Percentiles rank a stretch among this genome's conserved stretches.
Conservation (phyloP, 2,113 vertebrate species). For the Onychostoma macrolepis region DNA sequence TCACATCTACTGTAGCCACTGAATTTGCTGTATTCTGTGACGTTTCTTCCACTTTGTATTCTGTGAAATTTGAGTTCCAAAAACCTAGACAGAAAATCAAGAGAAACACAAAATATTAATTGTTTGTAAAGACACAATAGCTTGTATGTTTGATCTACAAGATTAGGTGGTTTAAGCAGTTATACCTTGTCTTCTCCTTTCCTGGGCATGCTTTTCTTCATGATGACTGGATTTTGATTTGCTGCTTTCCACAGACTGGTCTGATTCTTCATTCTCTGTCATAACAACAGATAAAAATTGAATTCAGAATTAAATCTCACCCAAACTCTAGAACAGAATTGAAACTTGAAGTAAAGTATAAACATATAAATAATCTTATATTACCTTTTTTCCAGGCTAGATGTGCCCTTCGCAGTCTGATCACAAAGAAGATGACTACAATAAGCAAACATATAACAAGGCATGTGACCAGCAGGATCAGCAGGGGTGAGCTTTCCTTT, state of each 20-base stretch:
- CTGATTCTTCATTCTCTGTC: slow-evolving; percentile 86
- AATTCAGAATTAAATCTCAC: background rate
- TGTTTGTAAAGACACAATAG: background rate
- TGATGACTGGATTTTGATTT: slow-evolving; percentile 85
- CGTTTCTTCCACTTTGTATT: slow-evolving; percentile 71
- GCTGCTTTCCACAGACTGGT: slow-evolving; percentile 84
- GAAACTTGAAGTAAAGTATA: background rate
- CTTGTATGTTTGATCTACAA: background rate
- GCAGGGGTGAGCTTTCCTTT: slow-evolving; percentile 64
- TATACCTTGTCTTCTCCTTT: slow-evolving; percentile 74
- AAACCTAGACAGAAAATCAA: slow-evolving; percentile 65
- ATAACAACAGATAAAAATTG: slow-evolving; percentile 46
- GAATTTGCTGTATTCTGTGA: slow-evolving; percentile 38
- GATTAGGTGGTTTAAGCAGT: background rate
- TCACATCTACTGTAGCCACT: slow-evolving; percentile 4
- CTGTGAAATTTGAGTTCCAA: slow-evolving; percentile 70
- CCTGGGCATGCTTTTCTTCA: slow-evolving; percentile 77
- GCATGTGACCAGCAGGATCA: slow-evolving; percentile 82
- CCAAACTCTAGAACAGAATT: background rate
- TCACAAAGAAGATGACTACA: slow-evolving; percentile 82
- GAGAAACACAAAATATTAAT: background rate
- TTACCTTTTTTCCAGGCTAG: slow-evolving; percentile 86
- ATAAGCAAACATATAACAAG: slow-evolving; percentile 81
- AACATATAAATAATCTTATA: background rate
- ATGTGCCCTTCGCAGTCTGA: slow-evolving; percentile 85